phyloP scores from a whole-genome alignment of 2,113 vertebrate species.

The Oreocharis arfaki region DNA sequence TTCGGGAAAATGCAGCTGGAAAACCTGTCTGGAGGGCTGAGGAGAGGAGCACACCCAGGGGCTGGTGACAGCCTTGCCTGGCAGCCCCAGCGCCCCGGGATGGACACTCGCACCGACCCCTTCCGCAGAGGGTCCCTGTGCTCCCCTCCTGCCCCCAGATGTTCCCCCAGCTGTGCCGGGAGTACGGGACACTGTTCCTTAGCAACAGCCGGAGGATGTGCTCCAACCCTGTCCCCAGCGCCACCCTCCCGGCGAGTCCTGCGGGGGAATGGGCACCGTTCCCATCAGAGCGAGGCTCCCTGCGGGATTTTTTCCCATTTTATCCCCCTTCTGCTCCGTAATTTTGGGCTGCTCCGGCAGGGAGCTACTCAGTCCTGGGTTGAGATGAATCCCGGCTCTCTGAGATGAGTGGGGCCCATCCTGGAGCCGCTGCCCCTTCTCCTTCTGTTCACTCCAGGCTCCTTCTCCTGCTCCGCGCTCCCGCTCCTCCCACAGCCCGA shows the following conservation, averaged over 20 bases:
- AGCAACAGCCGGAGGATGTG: not conserved
- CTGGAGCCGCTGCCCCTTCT: not conserved
- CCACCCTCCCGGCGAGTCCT: not conserved
- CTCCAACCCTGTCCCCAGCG: not conserved
- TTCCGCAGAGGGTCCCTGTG: not conserved
- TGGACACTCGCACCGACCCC: fast-evolving
- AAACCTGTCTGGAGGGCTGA: not conserved
- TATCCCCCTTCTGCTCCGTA: not conserved
- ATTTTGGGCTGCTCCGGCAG: not conserved
- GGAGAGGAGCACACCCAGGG: not conserved
- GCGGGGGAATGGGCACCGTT: not conserved
- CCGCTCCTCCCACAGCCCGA: not conserved
- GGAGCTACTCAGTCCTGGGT: fast-evolving
- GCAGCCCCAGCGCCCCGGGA: not conserved
- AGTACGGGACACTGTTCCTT: not conserved
- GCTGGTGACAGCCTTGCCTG: not conserved
- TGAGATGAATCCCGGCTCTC: not conserved
- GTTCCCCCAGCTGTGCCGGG: not conserved
- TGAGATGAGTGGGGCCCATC: not conserved
- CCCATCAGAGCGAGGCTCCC: not conserved
- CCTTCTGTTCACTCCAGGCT: not conserved
- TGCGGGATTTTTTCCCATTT: fast-evolving
- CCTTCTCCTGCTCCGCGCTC: not conserved
- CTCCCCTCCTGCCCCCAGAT: not conserved
- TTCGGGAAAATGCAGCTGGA: not conserved